Evolutionary conservation across 2,888 invertebrate genomes (phyloP), one percentile per base, ranked within the genome.

Genomic region (Chamaedrilus cognettii): DNA sequence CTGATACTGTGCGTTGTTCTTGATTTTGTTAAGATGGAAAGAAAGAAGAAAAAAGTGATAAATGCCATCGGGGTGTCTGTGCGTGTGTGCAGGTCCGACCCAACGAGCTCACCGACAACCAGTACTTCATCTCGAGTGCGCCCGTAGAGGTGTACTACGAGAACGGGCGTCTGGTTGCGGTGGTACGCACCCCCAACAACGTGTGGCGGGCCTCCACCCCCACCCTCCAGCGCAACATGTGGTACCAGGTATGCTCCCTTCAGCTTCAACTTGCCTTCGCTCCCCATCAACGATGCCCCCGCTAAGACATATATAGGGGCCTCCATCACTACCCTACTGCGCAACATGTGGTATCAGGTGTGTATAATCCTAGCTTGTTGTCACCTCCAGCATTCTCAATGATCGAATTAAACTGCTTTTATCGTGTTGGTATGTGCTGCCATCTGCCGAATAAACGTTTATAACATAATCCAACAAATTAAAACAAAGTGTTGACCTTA

Each of bases 71-170:
- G 19, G 19, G 7, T 42, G 7, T 7, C 19, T 42, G 11, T 42
- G 7, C 42, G 7, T 19, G 7, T 42, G 11, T 11, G 19, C 42
- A 42, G 42, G 42, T 60, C 19, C 72, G 74, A 60, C 81, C 82
- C 0, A 71, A 75, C 4, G 60, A 69, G 3, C 74, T 82, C 3
- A 30, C 65, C 15, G 74, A 80, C 34, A 78, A 78, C 56, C 78
- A 76, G 74, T 80, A 80, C 67, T 76, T 79, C 58, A 42, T 82
- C 31, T 81, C 81, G 70, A 80, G 80, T 58, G 78, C 77, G 42
- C 80, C 81, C 0, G 66, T 81, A 7, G 74, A 77, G 0, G 66
- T 83, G 30, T 81, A 76, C 69, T 80, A 81, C 71, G 67, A 75
- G 26, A 74, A 80, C 63, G 78, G 77, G 2, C 74, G 76, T 42